A percentile compares a stretch with the other conserved stretches of the same genome.
phyloP scores from a whole-genome alignment of 2,113 vertebrate genomes.

The Hyla sarda region DNA sequence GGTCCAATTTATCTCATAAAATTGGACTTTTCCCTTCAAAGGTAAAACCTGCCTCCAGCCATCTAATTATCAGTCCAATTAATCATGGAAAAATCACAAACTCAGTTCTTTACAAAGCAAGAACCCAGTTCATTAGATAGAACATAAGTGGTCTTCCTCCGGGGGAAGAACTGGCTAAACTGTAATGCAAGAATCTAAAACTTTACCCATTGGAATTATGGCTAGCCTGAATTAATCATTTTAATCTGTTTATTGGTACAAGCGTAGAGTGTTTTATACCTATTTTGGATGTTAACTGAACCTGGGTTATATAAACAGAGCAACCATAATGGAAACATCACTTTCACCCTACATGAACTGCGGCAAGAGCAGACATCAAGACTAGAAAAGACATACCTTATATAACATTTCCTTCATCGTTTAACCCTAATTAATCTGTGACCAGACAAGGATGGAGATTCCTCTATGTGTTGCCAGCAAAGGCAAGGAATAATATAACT shows the following conservation, averaged over 20 bases:
- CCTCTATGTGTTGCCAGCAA: neutral
- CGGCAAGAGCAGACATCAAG: neutral
- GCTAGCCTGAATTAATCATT: too few relatives aligned
- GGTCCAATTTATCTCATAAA: conserved; percentile 37
- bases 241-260: neutral
- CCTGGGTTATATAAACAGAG: neutral
- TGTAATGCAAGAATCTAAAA: conserved; percentile 9
- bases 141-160: neutral
- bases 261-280: neutral
- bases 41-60: conserved; percentile 14
- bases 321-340: neutral
- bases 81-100: conserved; percentile 15
- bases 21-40: conserved; percentile 1
- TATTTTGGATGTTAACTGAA: neutral
- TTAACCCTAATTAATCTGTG: neutral
- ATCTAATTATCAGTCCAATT: conserved; percentile 44
- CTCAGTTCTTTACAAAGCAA: neutral
- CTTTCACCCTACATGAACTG: conserved; percentile 22
- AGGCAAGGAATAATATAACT: neutral
- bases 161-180: neutral
- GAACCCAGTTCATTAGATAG: conserved; percentile 22
- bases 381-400: neutral
- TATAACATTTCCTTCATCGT: neutral
- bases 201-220: neutral
- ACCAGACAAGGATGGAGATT: neutral